Evolutionary conservation across 2,888 invertebrate genomes (phyloP).

Genomic region (Cephus pulcher): DNA sequence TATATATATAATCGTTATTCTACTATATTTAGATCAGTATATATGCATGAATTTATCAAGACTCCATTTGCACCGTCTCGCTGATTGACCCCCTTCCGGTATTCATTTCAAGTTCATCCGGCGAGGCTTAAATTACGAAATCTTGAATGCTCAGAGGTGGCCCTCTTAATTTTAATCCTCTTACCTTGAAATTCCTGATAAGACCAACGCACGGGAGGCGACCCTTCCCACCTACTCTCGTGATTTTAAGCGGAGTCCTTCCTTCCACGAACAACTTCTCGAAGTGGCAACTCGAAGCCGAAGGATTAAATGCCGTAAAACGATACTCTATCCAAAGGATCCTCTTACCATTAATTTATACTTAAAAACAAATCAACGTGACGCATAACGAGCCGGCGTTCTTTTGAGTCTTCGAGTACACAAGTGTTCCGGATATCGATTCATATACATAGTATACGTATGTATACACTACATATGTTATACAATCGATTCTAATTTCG

Average conservation of each 20-base stretch:
- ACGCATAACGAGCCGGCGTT: too few relatives aligned
- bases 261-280: too few relatives aligned
- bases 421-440: too few relatives aligned
- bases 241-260: background rate
- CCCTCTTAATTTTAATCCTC: slow-evolving; percentile 52
- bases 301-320: background rate
- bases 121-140: slow-evolving; percentile 37
- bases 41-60: too few relatives aligned
- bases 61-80: too few relatives aligned
- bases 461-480: too few relatives aligned
- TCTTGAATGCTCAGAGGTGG: slow-evolving; percentile 20
- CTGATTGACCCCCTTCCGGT: too few relatives aligned
- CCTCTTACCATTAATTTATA: background rate
- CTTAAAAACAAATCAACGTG: background rate
- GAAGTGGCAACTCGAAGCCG: background rate
- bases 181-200: slow-evolving; percentile 43
- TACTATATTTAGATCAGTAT: too few relatives aligned
- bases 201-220: slow-evolving; percentile 2
- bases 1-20: too few relatives aligned
- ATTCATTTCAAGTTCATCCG: background rate
- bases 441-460: too few relatives aligned
- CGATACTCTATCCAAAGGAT: background rate
- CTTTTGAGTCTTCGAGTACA: too few relatives aligned
- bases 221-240: background rate
- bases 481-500: too few relatives aligned